Conservation (phyloP, 2,888 invertebrate genomes). For the Cataglyphis albicans region DNA sequence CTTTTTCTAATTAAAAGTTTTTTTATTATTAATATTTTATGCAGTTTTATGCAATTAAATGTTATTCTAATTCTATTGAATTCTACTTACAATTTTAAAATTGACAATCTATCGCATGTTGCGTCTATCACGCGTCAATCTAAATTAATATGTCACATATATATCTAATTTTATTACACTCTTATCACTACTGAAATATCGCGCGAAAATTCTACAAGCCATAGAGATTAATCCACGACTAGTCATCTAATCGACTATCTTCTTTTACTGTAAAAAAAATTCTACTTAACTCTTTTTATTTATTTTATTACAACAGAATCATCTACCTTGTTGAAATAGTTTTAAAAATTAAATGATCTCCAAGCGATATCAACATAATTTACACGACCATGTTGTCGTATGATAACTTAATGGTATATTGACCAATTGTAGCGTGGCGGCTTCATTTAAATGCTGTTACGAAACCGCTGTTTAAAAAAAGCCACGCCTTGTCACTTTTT, state of each 20-base stretch:
- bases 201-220: not conserved
- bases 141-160: no score
- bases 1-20: not conserved
- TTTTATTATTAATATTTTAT: not conserved
- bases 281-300: no score
- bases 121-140: not conserved
- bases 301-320: not conserved
- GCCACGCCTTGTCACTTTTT: not conserved
- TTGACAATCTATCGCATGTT: not conserved
- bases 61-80: not conserved
- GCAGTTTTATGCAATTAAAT: not conserved
- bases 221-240: no score
- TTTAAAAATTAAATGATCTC: not conserved
- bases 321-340: not conserved
- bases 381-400: not conserved
- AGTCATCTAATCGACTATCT: no score
- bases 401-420: not conserved
- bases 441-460: conserved; percentile 1
- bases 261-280: no score
- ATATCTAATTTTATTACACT: not conserved
- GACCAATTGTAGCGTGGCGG: not conserved
- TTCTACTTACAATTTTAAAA: not conserved
- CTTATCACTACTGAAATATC: not conserved
- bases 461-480: not conserved
- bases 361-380: not conserved